A percentile compares a stretch with the other conserved stretches of the same genome.
These are phyloP conservation scores for Gila robusta DNA, from an alignment of 2,797 vertebrate species.

Conservation along the genomic window DNA sequence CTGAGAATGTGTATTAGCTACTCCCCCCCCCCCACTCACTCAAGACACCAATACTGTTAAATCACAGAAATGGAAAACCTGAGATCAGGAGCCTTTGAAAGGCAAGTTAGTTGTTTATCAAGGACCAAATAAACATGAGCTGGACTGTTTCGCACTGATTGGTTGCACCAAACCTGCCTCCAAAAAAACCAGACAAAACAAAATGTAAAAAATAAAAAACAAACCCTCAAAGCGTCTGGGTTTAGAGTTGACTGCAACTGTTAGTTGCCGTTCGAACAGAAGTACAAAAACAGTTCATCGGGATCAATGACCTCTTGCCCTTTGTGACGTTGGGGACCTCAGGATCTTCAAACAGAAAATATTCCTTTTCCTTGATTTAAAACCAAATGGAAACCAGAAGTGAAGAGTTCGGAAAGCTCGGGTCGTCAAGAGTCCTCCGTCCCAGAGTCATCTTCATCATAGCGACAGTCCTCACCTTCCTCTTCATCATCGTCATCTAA, in stretches of 20 bases:
- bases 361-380: slow-evolving; percentile 55
- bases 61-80: slow-evolving; percentile 33
- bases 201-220: background rate
- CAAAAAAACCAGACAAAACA: slow-evolving; percentile 2
- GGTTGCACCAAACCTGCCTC: background rate
- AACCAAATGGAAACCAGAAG: slow-evolving; percentile 12
- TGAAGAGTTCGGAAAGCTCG: background rate
- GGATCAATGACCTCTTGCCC: background rate
- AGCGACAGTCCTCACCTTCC: slow-evolving; percentile 83
- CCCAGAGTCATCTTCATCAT: slow-evolving; percentile 90
- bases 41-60: slow-evolving; percentile 11
- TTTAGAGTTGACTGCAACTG: background rate
- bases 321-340: background rate
- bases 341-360: slow-evolving; percentile 53
- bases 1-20: slow-evolving; percentile 41
- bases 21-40: background rate
- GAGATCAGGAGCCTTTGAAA: slow-evolving; percentile 39
- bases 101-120: background rate
- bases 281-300: too few relatives aligned
- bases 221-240: background rate
- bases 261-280: too few relatives aligned
- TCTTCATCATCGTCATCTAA: slow-evolving; percentile 82
- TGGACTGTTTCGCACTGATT: slow-evolving; percentile 8
- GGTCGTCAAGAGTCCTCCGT: slow-evolving; percentile 89
- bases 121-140: slow-evolving; percentile 1